These are phyloP conservation scores for Thamnaconus septentrionalis DNA, from an alignment of 2,113 vertebrate genomes.

Conservation along the genomic window DNA sequence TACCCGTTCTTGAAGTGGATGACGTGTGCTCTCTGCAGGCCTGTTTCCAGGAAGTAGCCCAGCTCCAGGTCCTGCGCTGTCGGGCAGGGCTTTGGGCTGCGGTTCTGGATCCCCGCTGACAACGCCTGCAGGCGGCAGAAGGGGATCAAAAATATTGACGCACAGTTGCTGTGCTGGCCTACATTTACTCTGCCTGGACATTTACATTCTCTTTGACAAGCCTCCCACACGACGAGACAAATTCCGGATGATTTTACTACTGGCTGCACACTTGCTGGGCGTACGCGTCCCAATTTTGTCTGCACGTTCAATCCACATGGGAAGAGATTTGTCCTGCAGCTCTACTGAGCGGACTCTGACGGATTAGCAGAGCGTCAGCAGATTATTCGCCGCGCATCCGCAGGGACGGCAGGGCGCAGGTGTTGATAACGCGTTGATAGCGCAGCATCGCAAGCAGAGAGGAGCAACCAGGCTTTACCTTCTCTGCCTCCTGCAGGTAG, in stretches of 20 bases:
- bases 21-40: conserved; percentile 96
- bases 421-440: not conserved
- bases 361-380: conserved; percentile 26
- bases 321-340: conserved; percentile 26
- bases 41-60: conserved; percentile 97
- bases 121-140: conserved; percentile 75
- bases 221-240: too few species aligned
- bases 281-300: too few species aligned
- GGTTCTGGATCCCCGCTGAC: conserved; percentile 91
- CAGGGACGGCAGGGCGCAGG: not conserved
- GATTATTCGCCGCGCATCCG: conserved; percentile 35
- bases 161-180: not conserved
- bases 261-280: too few species aligned
- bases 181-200: not conserved
- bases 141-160: not conserved
- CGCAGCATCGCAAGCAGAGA: too few species aligned
- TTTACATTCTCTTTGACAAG: too few species aligned
- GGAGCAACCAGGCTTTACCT: conserved; percentile 68
- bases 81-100: conserved; percentile 95
- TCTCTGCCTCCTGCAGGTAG: conserved; percentile 96
- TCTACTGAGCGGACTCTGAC: conserved; percentile 19
- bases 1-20: conserved; percentile 99
- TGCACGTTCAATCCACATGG: conserved; percentile 2
- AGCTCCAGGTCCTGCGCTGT: conserved; percentile 93
- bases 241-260: too few species aligned